Conservation (phyloP, 2,797 vertebrate species). For the Tolypeutes matacus region DNA sequence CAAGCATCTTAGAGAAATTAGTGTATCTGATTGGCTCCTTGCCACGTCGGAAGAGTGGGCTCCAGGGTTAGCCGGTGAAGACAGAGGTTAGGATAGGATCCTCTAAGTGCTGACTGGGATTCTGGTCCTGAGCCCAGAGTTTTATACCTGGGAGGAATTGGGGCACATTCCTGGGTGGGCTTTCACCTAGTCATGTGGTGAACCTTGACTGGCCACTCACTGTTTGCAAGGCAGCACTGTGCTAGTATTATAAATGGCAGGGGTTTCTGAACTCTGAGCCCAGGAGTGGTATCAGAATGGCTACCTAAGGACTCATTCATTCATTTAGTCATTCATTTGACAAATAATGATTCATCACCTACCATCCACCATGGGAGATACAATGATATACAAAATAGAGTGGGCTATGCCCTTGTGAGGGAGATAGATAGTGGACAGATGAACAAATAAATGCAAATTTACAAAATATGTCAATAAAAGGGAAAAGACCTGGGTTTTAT, state of each 20-base stretch:
- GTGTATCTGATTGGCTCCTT: constrained; percentile 9
- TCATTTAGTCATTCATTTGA: background rate
- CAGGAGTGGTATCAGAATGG: background rate
- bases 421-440: background rate
- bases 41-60: constrained; percentile 22
- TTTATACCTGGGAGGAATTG: background rate
- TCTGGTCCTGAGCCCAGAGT: background rate
- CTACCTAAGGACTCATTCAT: background rate
- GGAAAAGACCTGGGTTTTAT: background rate
- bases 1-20: constrained; percentile 53
- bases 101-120: background rate
- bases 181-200: background rate
- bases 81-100: background rate
- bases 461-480: background rate
- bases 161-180: background rate
- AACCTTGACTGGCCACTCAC: background rate
- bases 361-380: background rate
- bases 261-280: background rate
- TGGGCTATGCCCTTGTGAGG: background rate
- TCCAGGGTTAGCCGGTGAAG: background rate
- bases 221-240: background rate
- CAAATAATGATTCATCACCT: background rate
- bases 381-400: background rate
- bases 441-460: background rate
- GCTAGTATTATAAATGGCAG: background rate